A percentile compares a stretch with the other conserved stretches of the same genome.
Conservation (phyloP, 2,113 vertebrate species). For the Glaucidium brasilianum region DNA sequence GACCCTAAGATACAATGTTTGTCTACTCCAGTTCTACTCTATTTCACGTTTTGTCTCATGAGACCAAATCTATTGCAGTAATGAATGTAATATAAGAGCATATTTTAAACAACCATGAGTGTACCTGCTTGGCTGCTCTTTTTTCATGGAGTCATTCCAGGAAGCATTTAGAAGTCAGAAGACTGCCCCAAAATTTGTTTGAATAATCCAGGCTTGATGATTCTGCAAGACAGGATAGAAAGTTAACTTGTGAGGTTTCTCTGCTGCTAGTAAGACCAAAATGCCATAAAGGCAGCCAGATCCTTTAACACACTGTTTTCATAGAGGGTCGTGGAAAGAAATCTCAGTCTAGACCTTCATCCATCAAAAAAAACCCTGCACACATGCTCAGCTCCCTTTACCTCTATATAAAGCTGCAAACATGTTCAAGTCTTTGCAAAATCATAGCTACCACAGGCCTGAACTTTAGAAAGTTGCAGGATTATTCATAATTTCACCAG, state of each 20-base stretch:
- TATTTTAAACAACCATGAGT: neutral
- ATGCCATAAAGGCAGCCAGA: neutral
- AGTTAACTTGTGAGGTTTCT: neutral
- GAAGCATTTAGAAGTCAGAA: neutral
- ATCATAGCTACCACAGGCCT: neutral
- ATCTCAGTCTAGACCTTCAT: neutral
- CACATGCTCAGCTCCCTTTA: neutral
- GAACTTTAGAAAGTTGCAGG: neutral
- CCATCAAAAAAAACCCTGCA: neutral
- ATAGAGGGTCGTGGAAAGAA: fast-evolving
- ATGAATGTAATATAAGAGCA: neutral
- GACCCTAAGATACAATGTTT: neutral
- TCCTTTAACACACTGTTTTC: neutral
- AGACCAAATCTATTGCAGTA: neutral
- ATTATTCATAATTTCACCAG: constrained; percentile 4
- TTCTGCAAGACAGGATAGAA: neutral
- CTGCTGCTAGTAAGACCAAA: neutral
- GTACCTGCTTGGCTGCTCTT: constrained; percentile 26
- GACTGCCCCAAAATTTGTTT: neutral
- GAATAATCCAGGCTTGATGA: neutral
- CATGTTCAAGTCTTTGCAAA: neutral
- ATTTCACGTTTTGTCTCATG: constrained; percentile 15
- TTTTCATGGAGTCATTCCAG: constrained; percentile 5
- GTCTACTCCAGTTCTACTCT: neutral
- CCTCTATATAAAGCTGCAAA: neutral